Percentiles rank a stretch among this genome's conserved stretches.
These are phyloP conservation scores for Notodonta dromedarius DNA, from an alignment of 2,888 invertebrate genomes.

Conservation along the genomic window DNA sequence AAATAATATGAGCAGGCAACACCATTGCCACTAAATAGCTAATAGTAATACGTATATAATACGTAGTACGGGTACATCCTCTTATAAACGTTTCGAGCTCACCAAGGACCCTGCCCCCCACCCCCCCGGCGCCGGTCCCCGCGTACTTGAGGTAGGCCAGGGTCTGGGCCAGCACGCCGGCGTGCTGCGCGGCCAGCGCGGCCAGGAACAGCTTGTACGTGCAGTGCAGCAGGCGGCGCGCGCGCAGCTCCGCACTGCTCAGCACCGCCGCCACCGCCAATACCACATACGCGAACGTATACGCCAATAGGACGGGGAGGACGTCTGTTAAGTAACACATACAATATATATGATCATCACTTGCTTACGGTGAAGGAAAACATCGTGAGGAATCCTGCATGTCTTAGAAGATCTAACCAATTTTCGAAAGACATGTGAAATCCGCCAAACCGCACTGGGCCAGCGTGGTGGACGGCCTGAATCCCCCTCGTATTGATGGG, in stretches of 20 bases:
- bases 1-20: no score
- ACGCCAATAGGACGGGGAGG: conserved; percentile 91
- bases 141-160: conserved; percentile 92
- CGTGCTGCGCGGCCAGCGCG: conserved; percentile 88
- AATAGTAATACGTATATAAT: no score
- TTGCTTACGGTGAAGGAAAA: no score
- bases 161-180: conserved; percentile 88
- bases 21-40: no score
- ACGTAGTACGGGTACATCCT: no score
- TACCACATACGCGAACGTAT: conserved; percentile 88
- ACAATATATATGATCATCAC: no score
- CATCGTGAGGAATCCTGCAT: no score
- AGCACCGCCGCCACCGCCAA: conserved; percentile 89
- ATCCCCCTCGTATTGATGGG: no score
- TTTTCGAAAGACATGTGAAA: no score
- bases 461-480: no score
- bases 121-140: conserved; percentile 87
- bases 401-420: no score
- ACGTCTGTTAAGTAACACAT: conserved; percentile 85
- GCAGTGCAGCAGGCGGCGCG: conserved; percentile 92
- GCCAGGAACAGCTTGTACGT: conserved; percentile 94
- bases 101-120: conserved; percentile 76
- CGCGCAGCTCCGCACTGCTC: conserved; percentile 90
- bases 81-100: conserved; percentile 31
- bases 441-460: no score